Conservation (phyloP, 2,113 vertebrate genomes). For the Dryoscopus gambensis region DNA sequence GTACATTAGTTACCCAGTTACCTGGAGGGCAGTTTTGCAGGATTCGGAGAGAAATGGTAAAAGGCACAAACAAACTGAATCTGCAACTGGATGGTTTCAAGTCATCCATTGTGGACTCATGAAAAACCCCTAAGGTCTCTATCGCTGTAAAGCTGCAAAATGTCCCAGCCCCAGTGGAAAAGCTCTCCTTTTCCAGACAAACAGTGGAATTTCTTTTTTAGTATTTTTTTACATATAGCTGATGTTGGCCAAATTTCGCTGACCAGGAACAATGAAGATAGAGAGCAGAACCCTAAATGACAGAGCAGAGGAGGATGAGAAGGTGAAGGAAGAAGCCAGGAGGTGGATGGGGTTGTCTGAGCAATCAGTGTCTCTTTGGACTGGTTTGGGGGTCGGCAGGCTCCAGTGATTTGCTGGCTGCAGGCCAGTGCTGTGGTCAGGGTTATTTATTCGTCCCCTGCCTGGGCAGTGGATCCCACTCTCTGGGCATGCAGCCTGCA, state of each 20-base stretch:
- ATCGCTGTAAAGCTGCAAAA: fast-evolving
- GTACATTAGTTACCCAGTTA: conserved; percentile 1
- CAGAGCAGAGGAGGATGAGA: not conserved
- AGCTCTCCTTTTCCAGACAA: not conserved
- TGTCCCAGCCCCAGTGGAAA: not conserved
- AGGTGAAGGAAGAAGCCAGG: not conserved
- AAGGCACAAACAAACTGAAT: not conserved
- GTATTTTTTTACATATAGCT: not conserved
- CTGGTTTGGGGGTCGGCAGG: not conserved
- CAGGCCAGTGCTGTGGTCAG: not conserved
- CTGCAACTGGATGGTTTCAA: fast-evolving
- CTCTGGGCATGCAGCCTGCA: fast-evolving
- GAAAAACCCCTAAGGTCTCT: not conserved
- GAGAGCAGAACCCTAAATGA: not conserved
- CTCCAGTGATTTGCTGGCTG: not conserved
- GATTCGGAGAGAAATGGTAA: not conserved
- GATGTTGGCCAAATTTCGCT: not conserved
- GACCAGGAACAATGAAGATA: fast-evolving
- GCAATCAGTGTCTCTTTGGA: not conserved
- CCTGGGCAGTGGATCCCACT: not conserved
- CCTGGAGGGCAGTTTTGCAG: not conserved
- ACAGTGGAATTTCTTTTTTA: not conserved
- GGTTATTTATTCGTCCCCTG: not conserved
- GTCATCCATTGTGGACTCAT: not conserved
- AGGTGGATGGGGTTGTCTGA: not conserved